A percentile compares a stretch with the other conserved stretches of the same genome.
These are phyloP conservation scores for Bombus superbus DNA, from an alignment of 1,140 invertebrate genomes.

Conservation along the genomic window DNA sequence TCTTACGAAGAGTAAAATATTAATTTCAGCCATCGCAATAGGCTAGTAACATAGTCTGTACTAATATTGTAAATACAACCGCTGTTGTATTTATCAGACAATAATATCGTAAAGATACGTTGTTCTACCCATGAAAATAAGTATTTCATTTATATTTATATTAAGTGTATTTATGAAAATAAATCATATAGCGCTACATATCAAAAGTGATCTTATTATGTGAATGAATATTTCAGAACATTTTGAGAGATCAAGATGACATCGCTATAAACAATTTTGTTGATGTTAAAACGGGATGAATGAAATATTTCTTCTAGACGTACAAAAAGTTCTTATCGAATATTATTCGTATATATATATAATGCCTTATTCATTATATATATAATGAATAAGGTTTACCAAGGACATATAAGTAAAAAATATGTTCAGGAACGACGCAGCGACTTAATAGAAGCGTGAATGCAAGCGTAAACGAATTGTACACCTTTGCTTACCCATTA, in stretches of 20 bases:
- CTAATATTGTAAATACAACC: not conserved
- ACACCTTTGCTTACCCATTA: conserved; percentile 77
- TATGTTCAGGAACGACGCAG: not conserved
- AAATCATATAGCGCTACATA: not conserved
- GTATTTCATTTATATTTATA: too few species aligned
- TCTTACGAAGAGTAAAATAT: too few species aligned
- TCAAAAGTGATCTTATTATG: not conserved
- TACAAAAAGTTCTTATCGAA: not conserved
- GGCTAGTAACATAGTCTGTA: not conserved
- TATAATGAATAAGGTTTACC: not conserved
- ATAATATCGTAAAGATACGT: not conserved
- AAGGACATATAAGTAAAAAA: not conserved
- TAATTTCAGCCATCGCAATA: not conserved
- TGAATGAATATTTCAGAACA: not conserved
- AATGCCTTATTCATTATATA: too few species aligned
- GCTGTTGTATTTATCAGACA: too few species aligned
- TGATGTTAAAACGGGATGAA: not conserved
- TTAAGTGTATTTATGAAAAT: not conserved
- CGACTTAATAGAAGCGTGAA: not conserved
- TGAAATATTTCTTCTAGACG: not conserved
- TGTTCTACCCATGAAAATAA: too few species aligned
- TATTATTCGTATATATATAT: not conserved
- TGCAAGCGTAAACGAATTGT: conserved; percentile 5
- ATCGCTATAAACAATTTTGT: not conserved
- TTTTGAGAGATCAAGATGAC: not conserved